Conservation (phyloP, 2,888 invertebrate species). For the Fragum whitleyi region DNA sequence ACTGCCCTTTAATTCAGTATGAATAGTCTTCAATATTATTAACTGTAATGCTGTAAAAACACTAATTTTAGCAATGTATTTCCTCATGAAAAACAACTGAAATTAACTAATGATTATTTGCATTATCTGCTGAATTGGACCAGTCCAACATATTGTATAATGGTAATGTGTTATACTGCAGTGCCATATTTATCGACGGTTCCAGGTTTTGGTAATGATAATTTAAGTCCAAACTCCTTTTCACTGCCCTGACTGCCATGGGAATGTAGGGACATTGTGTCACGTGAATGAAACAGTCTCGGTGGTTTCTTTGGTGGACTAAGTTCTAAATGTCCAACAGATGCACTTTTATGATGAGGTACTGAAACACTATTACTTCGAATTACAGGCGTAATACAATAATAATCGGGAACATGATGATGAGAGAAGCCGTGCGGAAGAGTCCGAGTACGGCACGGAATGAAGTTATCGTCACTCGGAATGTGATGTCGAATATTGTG, state of each 20-base stretch:
- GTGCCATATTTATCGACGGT: slow-evolving; percentile 73
- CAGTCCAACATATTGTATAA: no score
- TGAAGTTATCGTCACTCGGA: slow-evolving; percentile 40
- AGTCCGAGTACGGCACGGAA: slow-evolving; percentile 48
- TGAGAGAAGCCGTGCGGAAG: slow-evolving; percentile 59
- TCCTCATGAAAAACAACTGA: no score
- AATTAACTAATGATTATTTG: no score
- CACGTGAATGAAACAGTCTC: slow-evolving; percentile 74
- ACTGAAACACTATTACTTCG: slow-evolving; percentile 52
- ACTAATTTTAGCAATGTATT: no score
- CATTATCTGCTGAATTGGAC: no score
- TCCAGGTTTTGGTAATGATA: slow-evolving; percentile 72
- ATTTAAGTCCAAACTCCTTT: slow-evolving; percentile 56
- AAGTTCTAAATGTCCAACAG: slow-evolving; percentile 75
- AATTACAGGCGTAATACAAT: slow-evolving; percentile 38
- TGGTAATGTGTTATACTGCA: slow-evolving; percentile 67
- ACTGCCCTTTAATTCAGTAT: no score
- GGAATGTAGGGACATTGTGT: slow-evolving; percentile 70
- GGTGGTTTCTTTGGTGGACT: slow-evolving; percentile 78
- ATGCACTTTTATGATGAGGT: slow-evolving; percentile 72
- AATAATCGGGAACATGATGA: slow-evolving; percentile 38
- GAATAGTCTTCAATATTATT: no score
- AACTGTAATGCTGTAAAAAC: no score
- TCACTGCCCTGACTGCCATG: slow-evolving; percentile 65
- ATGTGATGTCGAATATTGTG: slow-evolving; percentile 49